These are phyloP conservation scores for Lophius americanus DNA, from an alignment of 2,797 vertebrate genomes.

Conservation along the genomic window DNA sequence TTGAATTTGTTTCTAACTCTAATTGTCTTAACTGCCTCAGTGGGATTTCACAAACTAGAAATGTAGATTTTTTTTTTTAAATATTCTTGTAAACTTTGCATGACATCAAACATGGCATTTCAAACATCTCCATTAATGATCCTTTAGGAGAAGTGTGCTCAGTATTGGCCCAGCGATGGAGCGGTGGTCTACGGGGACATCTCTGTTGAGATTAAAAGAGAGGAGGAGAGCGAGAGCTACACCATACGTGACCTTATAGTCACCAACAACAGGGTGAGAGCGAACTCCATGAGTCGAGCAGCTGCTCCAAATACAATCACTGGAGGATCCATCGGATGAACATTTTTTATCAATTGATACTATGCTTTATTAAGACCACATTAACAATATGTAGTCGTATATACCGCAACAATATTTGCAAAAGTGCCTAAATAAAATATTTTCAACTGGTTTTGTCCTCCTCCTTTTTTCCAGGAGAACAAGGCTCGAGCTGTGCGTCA, in stretches of 20 bases:
- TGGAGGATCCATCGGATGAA: not conserved
- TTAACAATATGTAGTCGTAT: not conserved
- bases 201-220: slow-evolving; percentile 94
- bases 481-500: slow-evolving; percentile 93
- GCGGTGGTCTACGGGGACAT: slow-evolving; percentile 90
- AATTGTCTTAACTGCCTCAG: no score
- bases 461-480: slow-evolving; percentile 86
- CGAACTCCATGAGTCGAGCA: not conserved
- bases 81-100: no score
- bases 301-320: not conserved
- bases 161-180: slow-evolving; percentile 96
- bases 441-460: not conserved
- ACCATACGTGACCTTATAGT: slow-evolving; percentile 95
- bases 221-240: slow-evolving; percentile 97
- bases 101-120: not conserved
- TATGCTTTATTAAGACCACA: not conserved
- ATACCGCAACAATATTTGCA: not conserved
- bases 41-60: no score
- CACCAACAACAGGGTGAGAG: slow-evolving; percentile 92
- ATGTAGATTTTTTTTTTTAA: no score
- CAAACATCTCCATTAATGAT: slow-evolving; percentile 8
- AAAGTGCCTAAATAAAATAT: not conserved
- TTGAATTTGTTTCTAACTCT: not conserved
- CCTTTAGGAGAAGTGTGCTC: slow-evolving; percentile 93
- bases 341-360: not conserved